A percentile compares a stretch with the other conserved stretches of the same genome.
phyloP scores from a whole-genome alignment of 2,888 invertebrate species.

The Morpho achilles region DNA sequence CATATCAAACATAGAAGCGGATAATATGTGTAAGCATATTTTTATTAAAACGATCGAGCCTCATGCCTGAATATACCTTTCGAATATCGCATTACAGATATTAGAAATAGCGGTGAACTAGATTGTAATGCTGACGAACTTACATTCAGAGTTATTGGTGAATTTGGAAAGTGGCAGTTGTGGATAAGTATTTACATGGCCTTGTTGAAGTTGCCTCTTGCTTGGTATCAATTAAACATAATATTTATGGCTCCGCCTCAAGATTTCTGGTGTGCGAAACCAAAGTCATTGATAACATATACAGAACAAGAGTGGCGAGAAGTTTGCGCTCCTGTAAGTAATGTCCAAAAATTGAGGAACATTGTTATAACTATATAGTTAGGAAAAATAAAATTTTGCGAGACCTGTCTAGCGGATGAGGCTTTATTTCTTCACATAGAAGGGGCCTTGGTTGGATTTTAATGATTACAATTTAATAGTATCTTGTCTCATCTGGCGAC shows the following conservation, averaged over 20 bases:
- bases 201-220: constrained; percentile 77
- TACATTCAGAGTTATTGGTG: constrained; percentile 65
- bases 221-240: constrained; percentile 82
- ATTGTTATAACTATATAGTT: no score
- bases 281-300: constrained; percentile 38
- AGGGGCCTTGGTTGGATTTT: no score
- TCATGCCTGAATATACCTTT: no score
- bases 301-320: constrained; percentile 65
- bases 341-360: not conserved
- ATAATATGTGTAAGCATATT: no score
- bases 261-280: constrained; percentile 78
- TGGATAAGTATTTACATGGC: constrained; percentile 75
- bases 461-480: no score
- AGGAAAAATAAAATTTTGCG: no score
- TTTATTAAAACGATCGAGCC: no score
- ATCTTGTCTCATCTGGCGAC: no score
- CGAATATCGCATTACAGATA: not conserved
- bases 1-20: no score
- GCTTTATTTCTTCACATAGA: no score
- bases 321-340: constrained; percentile 57
- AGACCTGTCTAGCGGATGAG: no score
- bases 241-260: constrained; percentile 81
- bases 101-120: not conserved
- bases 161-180: constrained; percentile 81
- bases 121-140: constrained; percentile 29